These are phyloP conservation scores for Antheraea yamamai DNA, from an alignment of 2,888 invertebrate species.

Conservation along the genomic window DNA sequence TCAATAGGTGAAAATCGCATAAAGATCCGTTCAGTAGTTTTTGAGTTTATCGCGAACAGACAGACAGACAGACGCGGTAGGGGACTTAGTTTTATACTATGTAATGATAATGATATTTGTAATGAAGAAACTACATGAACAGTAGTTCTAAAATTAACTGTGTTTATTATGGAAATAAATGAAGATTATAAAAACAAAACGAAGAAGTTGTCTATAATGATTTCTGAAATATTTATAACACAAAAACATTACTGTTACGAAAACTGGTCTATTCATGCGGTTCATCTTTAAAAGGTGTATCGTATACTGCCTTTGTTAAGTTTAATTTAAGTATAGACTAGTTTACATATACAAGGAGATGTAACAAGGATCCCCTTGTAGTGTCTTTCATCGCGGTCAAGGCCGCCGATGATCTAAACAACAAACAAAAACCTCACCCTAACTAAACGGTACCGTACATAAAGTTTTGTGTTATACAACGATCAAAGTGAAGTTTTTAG, in stretches of 20 bases:
- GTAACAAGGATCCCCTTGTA: constrained; percentile 48
- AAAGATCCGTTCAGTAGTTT: no score
- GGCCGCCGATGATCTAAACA: constrained; percentile 61
- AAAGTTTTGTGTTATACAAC: background rate
- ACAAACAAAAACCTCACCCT: constrained; percentile 49
- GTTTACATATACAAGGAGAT: constrained; percentile 2
- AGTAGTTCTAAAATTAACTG: no score
- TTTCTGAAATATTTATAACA: no score
- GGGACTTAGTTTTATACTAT: no score
- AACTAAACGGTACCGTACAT: background rate
- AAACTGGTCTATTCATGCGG: background rate
- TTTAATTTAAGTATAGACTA: background rate
- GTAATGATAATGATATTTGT: no score
- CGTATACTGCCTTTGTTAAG: background rate
- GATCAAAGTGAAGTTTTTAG: background rate
- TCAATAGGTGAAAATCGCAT: no score
- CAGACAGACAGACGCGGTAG: no score
- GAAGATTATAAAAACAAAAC: no score
- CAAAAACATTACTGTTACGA: background rate
- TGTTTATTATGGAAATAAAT: no score
- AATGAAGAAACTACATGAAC: no score
- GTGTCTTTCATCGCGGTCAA: constrained; percentile 53
- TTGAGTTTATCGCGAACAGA: no score
- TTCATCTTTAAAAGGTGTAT: background rate
- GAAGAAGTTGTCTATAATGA: no score